A percentile compares a stretch with the other conserved stretches of the same genome.
Evolutionary conservation across 2,888 invertebrate genomes (phyloP).

Genomic region (Ethmia dodecea): DNA sequence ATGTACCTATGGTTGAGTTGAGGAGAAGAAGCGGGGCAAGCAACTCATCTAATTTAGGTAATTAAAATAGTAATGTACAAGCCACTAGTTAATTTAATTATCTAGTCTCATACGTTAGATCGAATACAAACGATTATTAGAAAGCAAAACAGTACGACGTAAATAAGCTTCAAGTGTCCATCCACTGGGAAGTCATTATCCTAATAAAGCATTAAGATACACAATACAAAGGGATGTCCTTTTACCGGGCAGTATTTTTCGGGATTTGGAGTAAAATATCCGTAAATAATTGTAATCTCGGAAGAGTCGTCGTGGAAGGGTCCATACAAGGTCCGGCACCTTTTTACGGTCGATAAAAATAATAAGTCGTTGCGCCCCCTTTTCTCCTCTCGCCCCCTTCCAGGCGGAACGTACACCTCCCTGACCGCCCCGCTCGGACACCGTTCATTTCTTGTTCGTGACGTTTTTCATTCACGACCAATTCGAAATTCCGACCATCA

Average conservation of each 20-base stretch:
- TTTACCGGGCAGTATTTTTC: conserved; percentile 54
- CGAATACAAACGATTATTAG: too few species aligned
- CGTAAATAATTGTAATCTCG: conserved; percentile 67
- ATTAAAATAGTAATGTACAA: too few species aligned
- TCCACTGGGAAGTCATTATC: too few species aligned
- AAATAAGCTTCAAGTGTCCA: too few species aligned
- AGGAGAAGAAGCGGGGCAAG: too few species aligned
- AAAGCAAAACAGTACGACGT: too few species aligned
- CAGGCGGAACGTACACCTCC: conserved; percentile 25
- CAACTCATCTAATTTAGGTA: too few species aligned
- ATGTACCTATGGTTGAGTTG: too few species aligned
- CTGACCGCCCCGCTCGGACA: conserved; percentile 52
- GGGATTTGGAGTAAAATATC: conserved; percentile 63
- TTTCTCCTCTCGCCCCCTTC: conserved; percentile 15
- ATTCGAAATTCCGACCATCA: conserved; percentile 10
- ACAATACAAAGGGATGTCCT: too few species aligned
- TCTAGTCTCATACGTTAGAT: too few species aligned
- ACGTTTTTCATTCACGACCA: conserved; percentile 33
- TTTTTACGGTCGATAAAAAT: conserved; percentile 74
- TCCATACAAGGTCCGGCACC: conserved; percentile 60
- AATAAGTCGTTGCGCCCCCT: conserved; percentile 53
- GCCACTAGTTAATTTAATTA: too few species aligned
- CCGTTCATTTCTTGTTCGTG: conserved; percentile 72
- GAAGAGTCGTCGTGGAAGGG: conserved; percentile 55
- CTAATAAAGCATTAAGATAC: conserved; percentile 44